These are phyloP conservation scores for Psilopsiagon aurifrons DNA, from an alignment of 2,113 vertebrate species.

Conservation along the genomic window DNA sequence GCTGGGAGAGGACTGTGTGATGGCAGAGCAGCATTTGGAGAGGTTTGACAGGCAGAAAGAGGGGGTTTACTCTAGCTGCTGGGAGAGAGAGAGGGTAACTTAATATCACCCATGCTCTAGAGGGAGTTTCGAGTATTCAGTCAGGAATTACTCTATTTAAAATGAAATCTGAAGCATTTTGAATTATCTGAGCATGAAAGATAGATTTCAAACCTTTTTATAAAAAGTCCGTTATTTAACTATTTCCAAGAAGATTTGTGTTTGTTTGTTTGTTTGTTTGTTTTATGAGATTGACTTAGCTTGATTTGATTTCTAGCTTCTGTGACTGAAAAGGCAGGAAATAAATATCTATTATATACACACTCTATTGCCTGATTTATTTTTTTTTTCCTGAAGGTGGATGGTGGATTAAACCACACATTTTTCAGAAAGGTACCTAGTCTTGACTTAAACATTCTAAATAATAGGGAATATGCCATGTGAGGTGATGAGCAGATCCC, in stretches of 20 bases:
- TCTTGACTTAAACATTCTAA: background rate
- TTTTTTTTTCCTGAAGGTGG: background rate
- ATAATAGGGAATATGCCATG: background rate
- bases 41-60: constrained; percentile 18
- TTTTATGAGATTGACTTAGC: background rate
- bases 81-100: background rate
- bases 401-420: background rate
- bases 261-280: background rate
- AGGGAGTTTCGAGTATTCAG: background rate
- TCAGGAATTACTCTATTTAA: background rate
- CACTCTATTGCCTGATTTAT: background rate
- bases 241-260: background rate
- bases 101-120: background rate
- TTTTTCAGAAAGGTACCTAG: background rate
- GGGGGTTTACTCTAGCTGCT: background rate
- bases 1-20: background rate
- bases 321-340: background rate
- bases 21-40: background rate
- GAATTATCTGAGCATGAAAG: background rate
- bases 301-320: background rate
- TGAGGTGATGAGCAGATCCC: background rate
- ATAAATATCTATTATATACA: background rate
- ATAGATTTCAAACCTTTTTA: background rate
- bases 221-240: background rate
- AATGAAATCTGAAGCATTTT: background rate